Evolutionary conservation across 2,888 invertebrate genomes (phyloP).

Genomic region (Agriotes lineatus): DNA sequence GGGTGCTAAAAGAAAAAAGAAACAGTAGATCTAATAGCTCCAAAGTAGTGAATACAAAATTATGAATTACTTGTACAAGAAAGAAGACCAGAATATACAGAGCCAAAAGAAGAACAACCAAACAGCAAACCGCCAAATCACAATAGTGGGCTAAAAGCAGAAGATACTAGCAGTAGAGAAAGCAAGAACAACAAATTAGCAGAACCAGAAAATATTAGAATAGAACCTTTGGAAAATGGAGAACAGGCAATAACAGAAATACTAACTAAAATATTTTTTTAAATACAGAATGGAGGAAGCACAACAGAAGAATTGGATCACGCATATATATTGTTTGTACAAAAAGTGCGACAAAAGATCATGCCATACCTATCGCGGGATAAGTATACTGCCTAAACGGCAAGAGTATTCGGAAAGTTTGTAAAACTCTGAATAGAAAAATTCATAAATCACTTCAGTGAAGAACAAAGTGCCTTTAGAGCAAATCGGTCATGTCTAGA

Average conservation of each 20-base stretch:
- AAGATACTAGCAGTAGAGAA: not conserved
- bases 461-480: too few species aligned
- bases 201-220: constrained; percentile 2
- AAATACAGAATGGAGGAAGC: not conserved
- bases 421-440: too few species aligned
- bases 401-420: too few species aligned
- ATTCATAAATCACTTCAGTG: too few species aligned
- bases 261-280: not conserved
- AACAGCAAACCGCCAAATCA: not conserved
- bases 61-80: not conserved
- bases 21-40: not conserved
- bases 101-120: not conserved
- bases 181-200: not conserved
- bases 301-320: not conserved
- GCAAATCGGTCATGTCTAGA: too few species aligned
- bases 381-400: too few species aligned
- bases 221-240: not conserved
- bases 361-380: too few species aligned
- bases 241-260: not conserved
- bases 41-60: not conserved
- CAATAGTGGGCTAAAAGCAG: not conserved
- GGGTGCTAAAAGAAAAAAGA: not conserved
- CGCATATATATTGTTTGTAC: not conserved
- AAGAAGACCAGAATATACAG: not conserved
- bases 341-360: too few species aligned